Conservation (phyloP, 2,888 invertebrate species). For the Ophion slaviceki region DNA sequence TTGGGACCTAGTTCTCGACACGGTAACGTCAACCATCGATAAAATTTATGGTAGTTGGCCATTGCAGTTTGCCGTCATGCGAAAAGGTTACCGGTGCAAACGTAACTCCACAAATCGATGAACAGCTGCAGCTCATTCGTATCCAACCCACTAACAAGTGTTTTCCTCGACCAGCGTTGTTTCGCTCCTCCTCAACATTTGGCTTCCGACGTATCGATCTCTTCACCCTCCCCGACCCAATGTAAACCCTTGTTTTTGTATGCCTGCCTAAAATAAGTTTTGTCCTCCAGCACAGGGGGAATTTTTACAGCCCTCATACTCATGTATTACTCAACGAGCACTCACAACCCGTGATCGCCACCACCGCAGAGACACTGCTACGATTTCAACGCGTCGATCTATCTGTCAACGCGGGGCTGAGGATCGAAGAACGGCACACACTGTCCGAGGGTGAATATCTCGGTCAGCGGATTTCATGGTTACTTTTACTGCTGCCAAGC, state of each 20-base stretch:
- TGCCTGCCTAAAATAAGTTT: not conserved
- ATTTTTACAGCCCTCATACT: not conserved
- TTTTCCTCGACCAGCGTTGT: not conserved
- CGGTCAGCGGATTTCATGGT: slow-evolving; percentile 69
- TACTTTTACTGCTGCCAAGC: slow-evolving; percentile 64
- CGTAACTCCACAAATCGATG: not conserved
- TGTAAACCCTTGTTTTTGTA: not conserved
- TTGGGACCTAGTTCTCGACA: not conserved
- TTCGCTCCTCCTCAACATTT: not conserved
- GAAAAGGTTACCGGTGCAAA: not conserved
- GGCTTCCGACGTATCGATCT: not conserved
- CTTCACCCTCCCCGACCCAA: not conserved
- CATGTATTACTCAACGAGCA: not conserved
- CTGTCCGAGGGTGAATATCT: slow-evolving; percentile 63
- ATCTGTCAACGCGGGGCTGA: slow-evolving; percentile 1
- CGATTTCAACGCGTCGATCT: slow-evolving; percentile 24
- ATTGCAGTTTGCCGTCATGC: too few relatives aligned
- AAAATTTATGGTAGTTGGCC: too few relatives aligned
- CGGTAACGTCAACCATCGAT: too few relatives aligned
- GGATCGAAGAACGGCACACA: slow-evolving; percentile 4
- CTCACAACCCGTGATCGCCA: not conserved
- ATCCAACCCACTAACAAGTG: not conserved
- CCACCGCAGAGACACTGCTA: not conserved
- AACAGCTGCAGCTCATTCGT: not conserved
- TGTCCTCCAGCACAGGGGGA: not conserved